Conservation (phyloP, 2,797 vertebrate species). For the Emys orbicularis region DNA sequence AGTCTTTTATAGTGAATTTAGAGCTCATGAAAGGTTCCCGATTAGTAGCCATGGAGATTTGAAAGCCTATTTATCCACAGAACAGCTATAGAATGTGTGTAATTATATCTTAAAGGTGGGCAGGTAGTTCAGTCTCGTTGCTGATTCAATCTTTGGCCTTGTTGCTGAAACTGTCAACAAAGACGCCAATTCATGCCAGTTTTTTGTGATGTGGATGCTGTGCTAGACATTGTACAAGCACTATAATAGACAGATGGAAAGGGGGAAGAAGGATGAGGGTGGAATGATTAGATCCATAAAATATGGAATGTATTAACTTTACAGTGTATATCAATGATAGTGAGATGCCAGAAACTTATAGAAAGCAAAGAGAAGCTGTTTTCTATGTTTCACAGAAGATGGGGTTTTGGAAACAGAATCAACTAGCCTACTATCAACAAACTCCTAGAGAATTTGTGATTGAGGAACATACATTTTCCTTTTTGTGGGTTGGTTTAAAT, state of each 20-base stretch:
- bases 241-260: neutral
- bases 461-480: neutral
- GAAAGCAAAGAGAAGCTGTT: neutral
- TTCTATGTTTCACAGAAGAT: neutral
- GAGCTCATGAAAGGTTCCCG: neutral
- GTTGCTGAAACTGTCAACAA: neutral
- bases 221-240: neutral
- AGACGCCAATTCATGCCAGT: neutral
- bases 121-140: neutral
- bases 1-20: neutral
- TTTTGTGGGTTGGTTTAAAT: neutral
- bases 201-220: neutral
- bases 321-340: neutral
- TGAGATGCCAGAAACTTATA: neutral
- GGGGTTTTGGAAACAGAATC: neutral
- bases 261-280: neutral
- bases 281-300: neutral
- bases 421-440: neutral
- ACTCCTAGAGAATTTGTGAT: neutral
- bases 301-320: neutral
- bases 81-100: neutral
- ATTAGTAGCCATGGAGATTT: neutral
- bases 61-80: neutral
- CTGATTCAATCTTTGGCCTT: neutral
- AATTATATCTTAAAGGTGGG: neutral